Base-by-base conservation (phyloP, 1,140 invertebrate species). In the Drosophila baimaii region DNA sequence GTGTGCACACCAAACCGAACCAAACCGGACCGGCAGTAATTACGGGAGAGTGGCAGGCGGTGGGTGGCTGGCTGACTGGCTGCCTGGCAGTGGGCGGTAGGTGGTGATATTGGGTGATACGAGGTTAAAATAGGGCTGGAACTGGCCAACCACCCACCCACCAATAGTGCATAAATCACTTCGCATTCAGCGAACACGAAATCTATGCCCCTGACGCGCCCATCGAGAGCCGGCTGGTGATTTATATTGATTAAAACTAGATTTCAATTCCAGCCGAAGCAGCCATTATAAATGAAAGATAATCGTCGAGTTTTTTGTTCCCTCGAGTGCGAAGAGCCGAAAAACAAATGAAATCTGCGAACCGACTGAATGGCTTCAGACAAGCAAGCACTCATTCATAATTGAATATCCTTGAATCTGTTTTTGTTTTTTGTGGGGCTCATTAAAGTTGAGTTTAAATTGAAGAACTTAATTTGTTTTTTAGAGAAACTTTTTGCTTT, bases 221-320 rank as follows among this genome's bases (percentile, higher is more conserved):
- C 73, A 76, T 72, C 55, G 46, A 73, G 31, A 23, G 44, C 47
- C 62, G 72, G 15, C 71, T 66, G 37, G 73, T 76, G 73, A 76
- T 76, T 76, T 76, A 76, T 76, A 76, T 76, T 76, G 73, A 76
- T 76, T 76, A 76, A 76, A 76, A 76, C 73, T 76, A 65, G 73
- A 76, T 76, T 76, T 76, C 72, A 76, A 58, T 76, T 76, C 54
- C 71, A 65, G 69, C 29, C 37, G 37, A 72, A 57, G 66, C 70
- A 37, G 25, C 70, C 72, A 75, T 74, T 74, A 64, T 56, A 56
- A 71, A 69, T 69, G 68, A 10, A 70, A 71, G 68, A 71, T 71
- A 71, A 57, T 71, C 68, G 68, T 33, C 29, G 33, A 43, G 27
- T 69, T 65, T 51, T 63, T 52, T 52, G 29, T 31, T 35, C 49